These are phyloP conservation scores for Thymelicus lineola DNA, from an alignment of 2,888 invertebrate genomes.

Conservation along the genomic window DNA sequence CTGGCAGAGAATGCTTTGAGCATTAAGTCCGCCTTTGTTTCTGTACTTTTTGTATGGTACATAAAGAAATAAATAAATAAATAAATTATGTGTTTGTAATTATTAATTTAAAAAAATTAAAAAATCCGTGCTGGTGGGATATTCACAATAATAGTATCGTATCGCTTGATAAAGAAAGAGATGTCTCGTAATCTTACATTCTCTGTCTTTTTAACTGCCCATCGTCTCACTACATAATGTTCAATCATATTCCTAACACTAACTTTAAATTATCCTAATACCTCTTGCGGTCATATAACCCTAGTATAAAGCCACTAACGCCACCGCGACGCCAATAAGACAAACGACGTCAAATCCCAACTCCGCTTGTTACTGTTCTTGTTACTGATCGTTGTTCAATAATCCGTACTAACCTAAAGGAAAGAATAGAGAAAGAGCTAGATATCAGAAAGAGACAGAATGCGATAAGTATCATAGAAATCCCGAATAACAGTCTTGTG, in stretches of 20 bases:
- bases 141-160: no score
- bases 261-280: background rate
- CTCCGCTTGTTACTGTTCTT: slow-evolving; percentile 25
- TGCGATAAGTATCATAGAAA: no score
- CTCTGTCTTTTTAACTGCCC: background rate
- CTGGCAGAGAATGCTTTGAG: no score
- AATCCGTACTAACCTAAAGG: background rate
- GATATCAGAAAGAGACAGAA: no score
- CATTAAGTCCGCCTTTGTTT: no score
- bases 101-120: no score
- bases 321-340: slow-evolving; percentile 25
- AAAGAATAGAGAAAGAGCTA: background rate
- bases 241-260: background rate
- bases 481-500: no score
- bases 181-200: background rate
- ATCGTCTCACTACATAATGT: background rate
- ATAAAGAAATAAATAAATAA: no score
- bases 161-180: no score
- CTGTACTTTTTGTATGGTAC: no score
- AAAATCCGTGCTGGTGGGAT: no score
- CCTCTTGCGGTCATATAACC: slow-evolving; percentile 1
- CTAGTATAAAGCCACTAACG: slow-evolving; percentile 10
- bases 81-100: no score
- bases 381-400: slow-evolving; percentile 18
- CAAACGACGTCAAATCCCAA: slow-evolving; percentile 26